Evolutionary conservation across 2,797 vertebrate species (phyloP), one percentile per base, ranked within the genome.

Genomic region (Sebastes matsubarae): DNA sequence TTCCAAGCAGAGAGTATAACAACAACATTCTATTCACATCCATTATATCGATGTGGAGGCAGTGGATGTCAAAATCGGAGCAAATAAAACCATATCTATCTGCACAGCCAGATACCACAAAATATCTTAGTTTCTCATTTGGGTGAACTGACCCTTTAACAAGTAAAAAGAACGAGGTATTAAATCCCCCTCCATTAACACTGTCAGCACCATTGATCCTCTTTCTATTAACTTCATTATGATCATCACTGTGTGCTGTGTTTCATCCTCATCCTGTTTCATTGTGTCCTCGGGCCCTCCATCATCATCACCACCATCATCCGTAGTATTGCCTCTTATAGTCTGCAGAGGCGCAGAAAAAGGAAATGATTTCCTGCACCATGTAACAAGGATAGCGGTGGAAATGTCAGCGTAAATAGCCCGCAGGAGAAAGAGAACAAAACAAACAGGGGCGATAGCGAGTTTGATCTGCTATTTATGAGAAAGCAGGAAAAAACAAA

Each of bases 381-480:
- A 60, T 72, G 78, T 85, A 89, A 89, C 86, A 77, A 86, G 79
- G 85, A 85, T 82, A 79, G 85, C 64, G 34, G 67, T 84, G 87
- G 90, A 93, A 91, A 91, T 93, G 89, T 94, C 93, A 90, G 88
- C 8, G 78, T 88, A 89, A 94, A 93, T 70, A 89, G 91, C 93
- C 92, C 13, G 79, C 76, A 81, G 91, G 89, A 88, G 84, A 78
- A 86, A 22, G 67, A 90, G 79, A 90, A 92, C 80, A 90, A 89
- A 95, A 89, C 92, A 93, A 93, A 92, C 84, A 83, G 36, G 54
- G 84, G 83, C 68, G 65, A 87, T 80, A 72, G 85, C n/a, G 24
- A 81, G 82, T 93, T 91, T 93, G 91, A 93, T 91, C 90, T 87
- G 88, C 88, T 93, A 93, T 94, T 93, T 90, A 93, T 92, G 92